Evolutionary conservation across 2,797 vertebrate species (phyloP).

Genomic region (Vipera latastei): DNA sequence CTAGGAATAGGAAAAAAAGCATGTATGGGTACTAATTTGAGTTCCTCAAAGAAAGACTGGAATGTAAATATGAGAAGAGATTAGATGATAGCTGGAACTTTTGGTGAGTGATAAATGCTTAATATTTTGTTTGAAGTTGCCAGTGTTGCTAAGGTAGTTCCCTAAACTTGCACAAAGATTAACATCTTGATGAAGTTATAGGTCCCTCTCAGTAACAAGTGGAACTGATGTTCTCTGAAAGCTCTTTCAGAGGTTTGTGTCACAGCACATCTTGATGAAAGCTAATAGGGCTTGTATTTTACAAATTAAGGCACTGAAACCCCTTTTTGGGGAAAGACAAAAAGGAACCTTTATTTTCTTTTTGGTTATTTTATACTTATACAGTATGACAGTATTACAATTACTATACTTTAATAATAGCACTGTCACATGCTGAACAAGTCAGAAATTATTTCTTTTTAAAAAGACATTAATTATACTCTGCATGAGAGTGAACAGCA

Average conservation of each 20-base stretch:
- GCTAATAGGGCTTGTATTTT: neutral
- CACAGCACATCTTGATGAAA: neutral
- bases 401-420: conserved; percentile 68
- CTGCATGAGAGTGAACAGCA: conserved; percentile 56
- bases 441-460: conserved; percentile 67
- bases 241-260: neutral
- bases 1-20: too few relatives aligned
- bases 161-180: neutral
- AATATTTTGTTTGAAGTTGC: neutral
- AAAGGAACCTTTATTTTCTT: conserved; percentile 49
- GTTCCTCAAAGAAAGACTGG: neutral
- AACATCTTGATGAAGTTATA: neutral
- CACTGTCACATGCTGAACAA: conserved; percentile 55
- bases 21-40: neutral
- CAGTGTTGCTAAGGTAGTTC: neutral
- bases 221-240: neutral
- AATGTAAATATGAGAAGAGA: neutral
- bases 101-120: neutral
- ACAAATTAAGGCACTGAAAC: conserved; percentile 58
- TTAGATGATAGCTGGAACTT: neutral
- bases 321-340: conserved; percentile 42
- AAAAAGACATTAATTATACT: conserved; percentile 57
- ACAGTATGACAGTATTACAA: conserved; percentile 63
- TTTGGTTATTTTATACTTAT: conserved; percentile 65
- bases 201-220: neutral